Conservation (phyloP, 2,888 invertebrate genomes). For the Trypoxylon attenuatum region DNA sequence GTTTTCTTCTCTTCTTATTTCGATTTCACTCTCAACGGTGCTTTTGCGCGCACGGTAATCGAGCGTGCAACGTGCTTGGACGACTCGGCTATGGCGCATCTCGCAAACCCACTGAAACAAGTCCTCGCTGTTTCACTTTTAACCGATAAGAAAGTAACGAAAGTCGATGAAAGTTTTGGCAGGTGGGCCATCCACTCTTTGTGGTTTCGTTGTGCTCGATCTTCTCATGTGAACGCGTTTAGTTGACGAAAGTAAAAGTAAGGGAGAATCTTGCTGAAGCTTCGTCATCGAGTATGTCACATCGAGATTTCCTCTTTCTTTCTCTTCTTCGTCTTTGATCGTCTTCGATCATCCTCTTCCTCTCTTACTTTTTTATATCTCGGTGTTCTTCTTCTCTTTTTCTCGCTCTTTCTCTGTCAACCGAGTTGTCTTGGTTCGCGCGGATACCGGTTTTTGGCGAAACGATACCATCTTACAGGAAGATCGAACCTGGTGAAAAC, state of each 20-base stretch:
- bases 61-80: conserved; percentile 6
- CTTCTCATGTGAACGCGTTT: conserved; percentile 35
- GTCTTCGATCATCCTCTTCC: not conserved
- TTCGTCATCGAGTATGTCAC: conserved; percentile 38
- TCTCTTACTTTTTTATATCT: conserved; percentile 1
- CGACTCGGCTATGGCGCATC: no score
- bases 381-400: not conserved
- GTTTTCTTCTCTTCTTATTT: conserved; percentile 27
- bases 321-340: not conserved
- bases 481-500: conserved; percentile 56
- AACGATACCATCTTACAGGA: conserved; percentile 57
- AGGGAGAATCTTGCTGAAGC: conserved; percentile 46
- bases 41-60: conserved; percentile 20
- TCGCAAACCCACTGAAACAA: no score
- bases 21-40: conserved; percentile 54
- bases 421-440: conserved; percentile 1
- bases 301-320: conserved; percentile 28
- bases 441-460: conserved; percentile 50
- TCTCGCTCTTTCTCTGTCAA: not conserved
- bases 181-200: conserved; percentile 8
- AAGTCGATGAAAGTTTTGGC: conserved; percentile 69
- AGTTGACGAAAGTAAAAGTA: conserved; percentile 62
- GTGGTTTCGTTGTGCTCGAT: conserved; percentile 16
- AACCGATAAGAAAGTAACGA: conserved; percentile 70
- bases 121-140: conserved; percentile 67